Evolutionary conservation across 1,140 invertebrate genomes (phyloP).

Genomic region (Euura lappo): DNA sequence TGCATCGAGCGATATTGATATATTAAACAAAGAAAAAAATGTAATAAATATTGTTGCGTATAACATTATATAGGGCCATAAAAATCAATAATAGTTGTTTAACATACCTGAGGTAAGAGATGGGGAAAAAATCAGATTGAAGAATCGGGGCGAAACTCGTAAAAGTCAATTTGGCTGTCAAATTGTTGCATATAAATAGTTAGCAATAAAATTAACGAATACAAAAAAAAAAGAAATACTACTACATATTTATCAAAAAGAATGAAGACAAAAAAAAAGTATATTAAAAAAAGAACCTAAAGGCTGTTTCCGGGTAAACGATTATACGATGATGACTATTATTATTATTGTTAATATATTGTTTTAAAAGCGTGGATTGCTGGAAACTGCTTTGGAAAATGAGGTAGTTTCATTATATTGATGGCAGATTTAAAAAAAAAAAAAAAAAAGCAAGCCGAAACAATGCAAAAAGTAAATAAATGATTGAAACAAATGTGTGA

Average conservation of each 20-base stretch:
- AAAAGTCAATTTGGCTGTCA: too few species aligned
- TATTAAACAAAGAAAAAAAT: too few species aligned
- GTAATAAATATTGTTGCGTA: constrained; percentile 25
- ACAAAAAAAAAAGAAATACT: constrained; percentile 25
- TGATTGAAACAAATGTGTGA: not conserved
- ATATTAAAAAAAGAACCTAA: not conserved
- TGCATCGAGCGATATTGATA: constrained; percentile 42
- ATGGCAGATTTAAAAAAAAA: not conserved
- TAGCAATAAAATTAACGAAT: not conserved
- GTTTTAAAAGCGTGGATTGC: too few species aligned
- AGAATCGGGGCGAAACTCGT: too few species aligned
- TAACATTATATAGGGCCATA: constrained; percentile 3
- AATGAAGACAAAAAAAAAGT: not conserved
- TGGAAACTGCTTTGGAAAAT: too few species aligned
- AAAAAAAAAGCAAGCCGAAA: constrained; percentile 12
- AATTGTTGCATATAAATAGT: too few species aligned
- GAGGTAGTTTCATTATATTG: too few species aligned
- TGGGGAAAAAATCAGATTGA: too few species aligned
- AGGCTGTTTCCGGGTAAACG: not conserved
- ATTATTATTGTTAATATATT: not conserved
- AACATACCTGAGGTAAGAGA: too few species aligned
- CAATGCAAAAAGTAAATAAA: constrained; percentile 46
- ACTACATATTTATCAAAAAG: too few species aligned
- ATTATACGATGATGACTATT: not conserved
- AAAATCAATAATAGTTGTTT: not conserved